phyloP scores from a whole-genome alignment of 2,888 invertebrate species.

The Frankliniella fusca region DNA sequence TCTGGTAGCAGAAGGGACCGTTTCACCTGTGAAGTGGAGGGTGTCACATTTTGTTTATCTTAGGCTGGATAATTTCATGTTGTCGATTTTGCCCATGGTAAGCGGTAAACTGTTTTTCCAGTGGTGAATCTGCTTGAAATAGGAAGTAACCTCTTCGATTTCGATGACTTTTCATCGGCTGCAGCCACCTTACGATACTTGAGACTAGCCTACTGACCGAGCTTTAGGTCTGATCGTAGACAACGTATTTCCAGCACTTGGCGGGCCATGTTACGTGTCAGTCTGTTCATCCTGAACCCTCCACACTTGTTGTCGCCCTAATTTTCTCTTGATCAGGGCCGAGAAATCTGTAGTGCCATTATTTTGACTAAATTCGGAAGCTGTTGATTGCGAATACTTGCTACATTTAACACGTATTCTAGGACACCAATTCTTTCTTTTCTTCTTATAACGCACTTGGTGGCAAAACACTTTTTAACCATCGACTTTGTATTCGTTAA shows the following conservation, averaged over 20 bases:
- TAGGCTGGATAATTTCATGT: neutral
- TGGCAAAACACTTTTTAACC: no score
- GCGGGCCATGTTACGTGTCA: no score
- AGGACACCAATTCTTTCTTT: neutral
- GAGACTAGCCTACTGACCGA: neutral
- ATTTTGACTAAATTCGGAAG: neutral
- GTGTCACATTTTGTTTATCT: neutral
- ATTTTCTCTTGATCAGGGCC: no score
- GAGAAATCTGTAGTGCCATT: no score
- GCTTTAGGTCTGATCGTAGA: neutral
- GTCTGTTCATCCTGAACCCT: no score
- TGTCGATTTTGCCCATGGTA: slow-evolving; percentile 1
- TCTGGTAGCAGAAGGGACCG: slow-evolving; percentile 16
- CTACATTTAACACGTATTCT: neutral
- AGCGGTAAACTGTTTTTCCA: neutral
- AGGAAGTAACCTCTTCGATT: neutral
- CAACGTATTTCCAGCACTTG: neutral
- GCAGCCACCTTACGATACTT: slow-evolving; percentile 21
- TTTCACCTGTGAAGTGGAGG: slow-evolving; percentile 8
- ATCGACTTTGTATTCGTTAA: neutral
- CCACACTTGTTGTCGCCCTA: no score
- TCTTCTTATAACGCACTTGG: no score
- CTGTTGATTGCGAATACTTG: neutral
- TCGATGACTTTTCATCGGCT: neutral
- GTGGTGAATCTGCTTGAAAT: neutral